Evolutionary conservation across 2,888 invertebrate genomes (phyloP), one percentile per base, ranked within the genome.

Genomic region (Drosophila affinis): DNA sequence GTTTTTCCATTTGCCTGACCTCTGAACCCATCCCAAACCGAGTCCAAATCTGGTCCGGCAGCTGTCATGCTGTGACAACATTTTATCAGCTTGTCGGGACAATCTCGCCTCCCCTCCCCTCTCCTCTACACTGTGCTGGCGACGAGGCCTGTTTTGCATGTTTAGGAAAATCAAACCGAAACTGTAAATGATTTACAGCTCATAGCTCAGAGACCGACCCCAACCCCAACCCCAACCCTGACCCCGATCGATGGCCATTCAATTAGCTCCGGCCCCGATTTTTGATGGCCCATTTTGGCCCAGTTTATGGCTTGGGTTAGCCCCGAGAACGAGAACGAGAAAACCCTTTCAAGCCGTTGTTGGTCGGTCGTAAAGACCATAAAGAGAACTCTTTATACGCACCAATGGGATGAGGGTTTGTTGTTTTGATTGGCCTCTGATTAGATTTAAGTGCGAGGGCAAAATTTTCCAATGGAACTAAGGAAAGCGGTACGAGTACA

Each of bases 181-280:
- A 72, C 81, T 85, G 85, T 75, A 85, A 80, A 78, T 83, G 78
- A 85, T 83, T 83, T 82, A 85, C 83, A 76, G 68, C 67, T 44
- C 24, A 3, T 52, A 53, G n/a, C 52, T 29, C 18, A 53, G 39
- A 58, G 49, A 27, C 9, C 32, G 10, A 32, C 32, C 45, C 51
- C 14, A 6, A 14, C 14, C 14, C 39, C 14, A 0, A 7, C 7
- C 2, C 3, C n/a, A 1, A 39, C 6, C 39, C 12, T 12, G 10
- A 12, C 32, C 39, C 55, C 51, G 64, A 34, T 56, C 65, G 64
- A 67, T 78, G 61, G 69, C 72, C 78, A 75, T 85, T 83, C 82
- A 83, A 83, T 83, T 83, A 85, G 85, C 80, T 62, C 55, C 70
- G 61, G 73, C 81, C 67, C 53, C 61, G 49, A 51, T 44, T 53